phyloP scores from a whole-genome alignment of 2,888 invertebrate genomes.

The Melieria picta region DNA sequence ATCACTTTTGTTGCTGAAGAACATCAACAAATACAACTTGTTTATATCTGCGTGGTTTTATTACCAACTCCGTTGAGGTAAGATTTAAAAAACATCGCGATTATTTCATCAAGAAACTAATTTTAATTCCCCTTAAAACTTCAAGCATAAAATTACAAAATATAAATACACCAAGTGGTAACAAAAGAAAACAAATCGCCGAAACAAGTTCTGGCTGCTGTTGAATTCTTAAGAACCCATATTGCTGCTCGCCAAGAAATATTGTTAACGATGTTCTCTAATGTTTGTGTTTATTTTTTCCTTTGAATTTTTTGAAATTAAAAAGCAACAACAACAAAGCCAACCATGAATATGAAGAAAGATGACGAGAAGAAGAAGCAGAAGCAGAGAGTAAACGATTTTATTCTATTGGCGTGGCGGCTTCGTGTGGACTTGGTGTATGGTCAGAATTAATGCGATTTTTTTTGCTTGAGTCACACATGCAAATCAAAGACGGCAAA shows the following conservation, averaged over 20 bases:
- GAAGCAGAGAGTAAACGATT: background rate
- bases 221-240: too few relatives aligned
- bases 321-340: background rate
- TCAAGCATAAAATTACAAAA: background rate
- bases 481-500: constrained; percentile 22
- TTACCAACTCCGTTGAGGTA: too few relatives aligned
- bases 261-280: background rate
- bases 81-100: too few relatives aligned
- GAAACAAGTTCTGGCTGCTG: constrained; percentile 1
- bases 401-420: constrained; percentile 14
- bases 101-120: too few relatives aligned
- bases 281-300: background rate
- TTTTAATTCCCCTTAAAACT: too few relatives aligned
- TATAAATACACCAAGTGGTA: background rate
- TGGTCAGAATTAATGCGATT: background rate
- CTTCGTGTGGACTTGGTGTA: background rate
- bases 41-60: too few relatives aligned
- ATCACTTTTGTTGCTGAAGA: too few relatives aligned
- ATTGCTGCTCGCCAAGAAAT: background rate
- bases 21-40: too few relatives aligned
- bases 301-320: background rate
- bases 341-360: background rate
- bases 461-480: constrained; percentile 22
- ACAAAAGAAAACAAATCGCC: constrained; percentile 7
- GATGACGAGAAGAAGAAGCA: background rate